Evolutionary conservation across 1,140 invertebrate species (phyloP).

Genomic region (Drosophila kurseongensis): DNA sequence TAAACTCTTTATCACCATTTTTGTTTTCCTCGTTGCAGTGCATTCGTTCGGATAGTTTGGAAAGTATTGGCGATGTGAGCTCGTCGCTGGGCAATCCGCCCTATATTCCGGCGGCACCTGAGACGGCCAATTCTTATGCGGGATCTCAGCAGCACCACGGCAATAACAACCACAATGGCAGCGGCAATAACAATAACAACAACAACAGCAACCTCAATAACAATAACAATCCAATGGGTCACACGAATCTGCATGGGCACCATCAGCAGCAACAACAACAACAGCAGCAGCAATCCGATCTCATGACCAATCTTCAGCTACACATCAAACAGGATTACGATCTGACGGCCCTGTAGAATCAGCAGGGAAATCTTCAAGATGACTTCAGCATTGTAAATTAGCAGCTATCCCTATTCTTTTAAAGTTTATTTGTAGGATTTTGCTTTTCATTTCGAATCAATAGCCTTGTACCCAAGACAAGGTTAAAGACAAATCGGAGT

Average conservation of each 20-base stretch:
- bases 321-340: conserved; percentile 90
- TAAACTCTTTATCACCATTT: too few relatives aligned
- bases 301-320: conserved; percentile 78
- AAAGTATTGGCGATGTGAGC: conserved; percentile 82
- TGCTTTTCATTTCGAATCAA: conserved; percentile 35
- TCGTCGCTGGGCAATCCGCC: conserved; percentile 78
- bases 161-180: conserved; percentile 45
- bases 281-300: conserved; percentile 78
- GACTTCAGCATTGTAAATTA: conserved; percentile 29
- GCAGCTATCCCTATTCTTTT: conserved; percentile 13
- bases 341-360: conserved; percentile 89
- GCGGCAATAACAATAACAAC: conserved; percentile 53
- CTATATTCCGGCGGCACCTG: conserved; percentile 72
- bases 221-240: conserved; percentile 75
- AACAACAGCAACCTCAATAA: conserved; percentile 61
- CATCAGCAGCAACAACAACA: conserved; percentile 67
- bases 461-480: conserved; percentile 17
- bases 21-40: conserved; percentile 53
- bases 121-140: conserved; percentile 54
- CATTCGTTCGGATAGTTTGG: conserved; percentile 79
- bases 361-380: conserved; percentile 41
- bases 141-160: conserved; percentile 70
- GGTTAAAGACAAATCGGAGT: conserved; percentile 68
- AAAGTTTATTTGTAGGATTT: conserved; percentile 14
- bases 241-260: conserved; percentile 55